Percentiles rank a stretch among this genome's conserved stretches.
phyloP scores from a whole-genome alignment of 2,797 vertebrate species.

The Acrocephalus scirpaceus region DNA sequence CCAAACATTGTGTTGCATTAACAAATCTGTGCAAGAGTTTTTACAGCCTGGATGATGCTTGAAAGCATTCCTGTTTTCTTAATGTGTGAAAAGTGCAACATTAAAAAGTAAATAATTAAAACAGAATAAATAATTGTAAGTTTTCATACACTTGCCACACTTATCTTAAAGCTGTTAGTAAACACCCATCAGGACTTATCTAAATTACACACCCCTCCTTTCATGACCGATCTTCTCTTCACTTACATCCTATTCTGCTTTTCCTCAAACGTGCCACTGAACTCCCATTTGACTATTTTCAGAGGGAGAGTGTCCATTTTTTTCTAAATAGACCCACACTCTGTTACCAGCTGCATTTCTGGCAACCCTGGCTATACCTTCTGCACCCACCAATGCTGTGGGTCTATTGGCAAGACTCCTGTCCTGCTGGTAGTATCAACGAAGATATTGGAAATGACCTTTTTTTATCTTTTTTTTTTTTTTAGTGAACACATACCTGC shows the following conservation, averaged over 20 bases:
- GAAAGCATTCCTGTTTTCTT: neutral
- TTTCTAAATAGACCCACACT: neutral
- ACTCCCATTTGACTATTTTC: neutral
- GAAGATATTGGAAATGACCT: neutral
- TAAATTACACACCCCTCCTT: neutral
- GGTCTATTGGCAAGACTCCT: neutral
- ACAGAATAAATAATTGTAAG: neutral
- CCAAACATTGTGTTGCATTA: neutral
- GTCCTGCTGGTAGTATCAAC: neutral
- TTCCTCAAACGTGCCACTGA: neutral
- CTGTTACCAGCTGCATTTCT: neutral
- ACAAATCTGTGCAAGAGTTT: neutral
- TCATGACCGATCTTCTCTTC: neutral
- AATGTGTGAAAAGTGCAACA: neutral
- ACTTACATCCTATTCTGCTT: neutral
- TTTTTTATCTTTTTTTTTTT: neutral
- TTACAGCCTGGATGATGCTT: neutral
- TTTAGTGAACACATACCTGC: accelerated
- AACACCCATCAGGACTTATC: neutral
- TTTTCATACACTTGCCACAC: neutral
- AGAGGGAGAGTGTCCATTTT: neutral
- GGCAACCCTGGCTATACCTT: neutral
- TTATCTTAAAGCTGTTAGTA: neutral
- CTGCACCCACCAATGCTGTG: neutral
- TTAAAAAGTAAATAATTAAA: neutral